Evolutionary conservation across 1,140 invertebrate genomes (phyloP), one percentile per base, ranked within the genome.

Genomic region (Zophobas morio): DNA sequence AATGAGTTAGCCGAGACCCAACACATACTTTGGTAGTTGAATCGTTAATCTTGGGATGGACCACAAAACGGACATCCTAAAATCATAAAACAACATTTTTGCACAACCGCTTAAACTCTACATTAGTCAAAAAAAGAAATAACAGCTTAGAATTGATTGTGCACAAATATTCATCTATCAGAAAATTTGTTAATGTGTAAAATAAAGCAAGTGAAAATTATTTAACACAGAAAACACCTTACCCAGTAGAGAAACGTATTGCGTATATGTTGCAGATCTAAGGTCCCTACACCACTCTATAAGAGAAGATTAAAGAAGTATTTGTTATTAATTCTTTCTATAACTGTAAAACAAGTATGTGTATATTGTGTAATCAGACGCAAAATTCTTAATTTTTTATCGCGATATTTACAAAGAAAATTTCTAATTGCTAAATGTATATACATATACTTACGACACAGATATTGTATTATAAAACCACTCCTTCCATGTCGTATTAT

Each of bases 391-490:
- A 20, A 20, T 20, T 20, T 20, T 20, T 20, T 20, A 20, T 20
- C 20, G 20, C 20, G 20, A 20, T 20, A 20, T 20, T 20, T 20
- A 20, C 20, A 20, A 20, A 20, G 20, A 20, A 20, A 20, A 20
- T 20, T 20, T 20, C 20, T 20, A 20, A 20, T 20, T 20, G 20
- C 20, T 20, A 20, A 20, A 20, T 20, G 20, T 20, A 20, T 20
- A 20, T 20, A 20, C 20, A 20, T 20, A 20, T 2, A 95, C 95
- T 90, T 93, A 96, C 94, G 94, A 96, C 83, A 95, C 90, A 80
- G 93, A 93, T 8, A 96, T 88, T 81, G 94, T 94, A 75, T 95
- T 95, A 87, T 94, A 96, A 72, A 96, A 90, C 95, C 94, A 96
- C 1, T 93, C 92, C 76, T 90, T 90, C 95, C 95, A 96, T 0